phyloP scores from a whole-genome alignment of 2,797 vertebrate genomes.

The Pempheris klunzingeri region DNA sequence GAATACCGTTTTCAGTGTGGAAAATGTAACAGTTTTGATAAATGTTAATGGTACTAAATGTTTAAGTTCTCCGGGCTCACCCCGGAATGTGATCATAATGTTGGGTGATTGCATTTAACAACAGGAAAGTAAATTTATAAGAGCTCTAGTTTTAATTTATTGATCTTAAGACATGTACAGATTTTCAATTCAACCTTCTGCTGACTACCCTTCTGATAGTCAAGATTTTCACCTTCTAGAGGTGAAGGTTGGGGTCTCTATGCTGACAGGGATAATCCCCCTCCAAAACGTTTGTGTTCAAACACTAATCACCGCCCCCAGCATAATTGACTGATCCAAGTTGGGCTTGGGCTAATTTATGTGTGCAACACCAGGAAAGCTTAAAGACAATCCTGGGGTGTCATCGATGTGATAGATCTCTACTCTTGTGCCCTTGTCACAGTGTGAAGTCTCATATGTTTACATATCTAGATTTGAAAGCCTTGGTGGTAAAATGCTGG shows the following conservation, averaged over 20 bases:
- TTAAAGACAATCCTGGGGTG: constrained; percentile 83
- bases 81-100: constrained; percentile 18
- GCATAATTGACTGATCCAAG: constrained; percentile 80
- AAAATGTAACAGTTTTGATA: constrained; percentile 6
- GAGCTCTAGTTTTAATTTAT: constrained; percentile 2
- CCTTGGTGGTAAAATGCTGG: constrained; percentile 50
- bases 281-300: constrained; percentile 81
- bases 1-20: neutral
- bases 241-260: constrained; percentile 80
- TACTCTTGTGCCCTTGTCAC: constrained; percentile 63
- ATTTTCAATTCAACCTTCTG: constrained; percentile 38
- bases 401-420: constrained; percentile 79
- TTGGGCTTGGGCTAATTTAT: constrained; percentile 84
- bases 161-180: constrained; percentile 21
- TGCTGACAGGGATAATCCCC: constrained; percentile 84
- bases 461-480: constrained; percentile 72
- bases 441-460: constrained; percentile 68
- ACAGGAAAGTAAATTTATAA: constrained; percentile 32
- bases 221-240: constrained; percentile 65
- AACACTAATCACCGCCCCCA: constrained; percentile 82
- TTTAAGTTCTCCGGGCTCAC: constrained; percentile 27
- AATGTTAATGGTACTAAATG: neutral
- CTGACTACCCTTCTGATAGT: too few relatives aligned
- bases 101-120: constrained; percentile 21
- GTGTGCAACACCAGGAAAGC: constrained; percentile 78